Base-by-base conservation (phyloP, 2,888 invertebrate genomes). In the Steinernema hermaphroditum region DNA sequence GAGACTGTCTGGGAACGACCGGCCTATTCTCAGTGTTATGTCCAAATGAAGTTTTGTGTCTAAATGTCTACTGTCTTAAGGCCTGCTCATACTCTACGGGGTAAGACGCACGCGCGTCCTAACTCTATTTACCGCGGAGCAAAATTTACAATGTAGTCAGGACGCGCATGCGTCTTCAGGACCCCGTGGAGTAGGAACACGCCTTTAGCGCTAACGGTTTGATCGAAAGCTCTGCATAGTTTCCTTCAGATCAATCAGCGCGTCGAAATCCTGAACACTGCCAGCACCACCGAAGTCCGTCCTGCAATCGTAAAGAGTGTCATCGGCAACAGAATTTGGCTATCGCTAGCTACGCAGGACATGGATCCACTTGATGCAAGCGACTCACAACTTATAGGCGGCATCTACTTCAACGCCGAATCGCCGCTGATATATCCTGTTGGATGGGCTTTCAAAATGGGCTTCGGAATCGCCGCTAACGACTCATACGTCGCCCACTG, bases 371-470 rank as follows among this genome's bases (percentile, higher is more conserved):
- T 24, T n/a, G 62, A 71, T 0, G 27, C 74, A 1, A 73, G 77
- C 4, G 78, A 79, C 46, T 24, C 73, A 24, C 78, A 82, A 72
- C 72, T 74, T 12, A 37, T 24, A 1, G 37, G 72, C 22, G 79
- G 78, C 24, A 79, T 80, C 72, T 83, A 82, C 81, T 74, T 79
- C 14, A 81, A 83, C 50, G 76, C 0, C 95, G 96, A n/a, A 96
- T 96, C 96, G 1, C 94, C 96, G 0, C 94, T 93, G 86, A 93
- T 97, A 86, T 95, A 97, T 86, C 95, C 96, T 69, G 93, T 93
- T 12, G 96, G 97, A 0, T 97, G 97, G 96, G 94, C 96, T 0
- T 92, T 92, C 74, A 89, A 92, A 73, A 92, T 94, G 0, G 95
- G 94, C 0, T 96, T 96, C 86, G 91, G 92, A 69, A 89, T 97